Percentiles rank a stretch among this genome's conserved stretches.
Conservation (phyloP, 2,797 vertebrate species). For the Prionace glauca region DNA sequence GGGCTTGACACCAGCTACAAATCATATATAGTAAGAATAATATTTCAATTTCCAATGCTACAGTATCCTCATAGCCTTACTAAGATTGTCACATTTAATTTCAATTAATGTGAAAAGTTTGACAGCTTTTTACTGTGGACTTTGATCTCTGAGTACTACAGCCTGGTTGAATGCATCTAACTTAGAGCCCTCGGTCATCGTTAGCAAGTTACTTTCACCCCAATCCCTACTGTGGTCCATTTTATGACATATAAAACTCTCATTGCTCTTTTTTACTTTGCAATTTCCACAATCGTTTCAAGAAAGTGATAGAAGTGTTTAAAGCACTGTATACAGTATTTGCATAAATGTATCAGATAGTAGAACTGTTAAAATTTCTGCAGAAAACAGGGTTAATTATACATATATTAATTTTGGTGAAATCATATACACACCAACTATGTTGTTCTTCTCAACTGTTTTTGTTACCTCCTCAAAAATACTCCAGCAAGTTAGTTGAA, state of each 20-base stretch:
- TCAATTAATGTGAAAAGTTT: not conserved
- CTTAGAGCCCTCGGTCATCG: not conserved
- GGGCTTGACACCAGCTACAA: not conserved
- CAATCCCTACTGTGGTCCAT: not conserved
- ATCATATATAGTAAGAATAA: not conserved
- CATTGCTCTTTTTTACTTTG: not conserved
- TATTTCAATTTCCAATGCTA: not conserved
- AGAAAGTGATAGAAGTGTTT: not conserved
- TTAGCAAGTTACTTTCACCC: not conserved
- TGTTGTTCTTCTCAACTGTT: no score
- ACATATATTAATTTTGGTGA: not conserved
- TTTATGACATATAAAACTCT: not conserved
- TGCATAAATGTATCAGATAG: not conserved
- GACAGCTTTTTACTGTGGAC: not conserved
- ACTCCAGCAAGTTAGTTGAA: no score
- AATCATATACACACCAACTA: not conserved
- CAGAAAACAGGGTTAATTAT: not conserved
- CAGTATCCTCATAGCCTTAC: not conserved
- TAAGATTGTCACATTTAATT: not conserved
- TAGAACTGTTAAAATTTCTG: not conserved
- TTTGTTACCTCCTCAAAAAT: no score
- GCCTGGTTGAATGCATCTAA: not conserved
- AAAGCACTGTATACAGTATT: not conserved
- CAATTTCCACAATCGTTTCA: not conserved
- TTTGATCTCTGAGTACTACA: not conserved